Evolutionary conservation across 2,888 invertebrate species (phyloP).

Genomic region (Notodonta dromedarius): DNA sequence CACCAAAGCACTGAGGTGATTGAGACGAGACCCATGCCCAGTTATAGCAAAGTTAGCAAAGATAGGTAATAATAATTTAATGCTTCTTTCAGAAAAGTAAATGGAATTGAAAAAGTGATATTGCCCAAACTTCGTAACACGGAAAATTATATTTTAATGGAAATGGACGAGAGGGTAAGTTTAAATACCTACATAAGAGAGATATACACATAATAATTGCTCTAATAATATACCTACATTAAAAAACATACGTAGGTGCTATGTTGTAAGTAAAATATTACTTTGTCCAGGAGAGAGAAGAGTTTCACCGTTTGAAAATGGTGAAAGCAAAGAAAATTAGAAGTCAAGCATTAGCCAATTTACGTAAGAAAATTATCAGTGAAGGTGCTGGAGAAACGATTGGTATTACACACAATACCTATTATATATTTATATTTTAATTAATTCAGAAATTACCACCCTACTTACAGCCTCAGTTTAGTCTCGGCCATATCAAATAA

Average conservation of each 20-base stretch:
- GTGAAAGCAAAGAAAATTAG: conserved; percentile 75
- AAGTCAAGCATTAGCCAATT: conserved; percentile 42
- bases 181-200: not conserved
- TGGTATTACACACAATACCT: conserved; percentile 16
- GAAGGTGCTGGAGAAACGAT: conserved; percentile 27
- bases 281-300: conserved; percentile 69
- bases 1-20: too few species aligned
- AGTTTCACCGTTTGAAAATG: conserved; percentile 79
- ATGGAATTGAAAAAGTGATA: conserved; percentile 78
- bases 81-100: conserved; percentile 64
- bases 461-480: not conserved
- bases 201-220: too few species aligned
- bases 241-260: not conserved
- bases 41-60: too few species aligned
- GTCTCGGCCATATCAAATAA: too few species aligned
- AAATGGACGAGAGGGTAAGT: conserved; percentile 77
- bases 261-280: not conserved
- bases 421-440: too few species aligned
- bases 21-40: too few species aligned
- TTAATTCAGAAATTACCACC: conserved; percentile 18
- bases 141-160: conserved; percentile 71
- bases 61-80: too few species aligned
- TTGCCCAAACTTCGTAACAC: conserved; percentile 75
- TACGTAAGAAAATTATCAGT: conserved; percentile 24
- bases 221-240: too few species aligned